Evolutionary conservation across 2,888 invertebrate genomes (phyloP).

Genomic region (Stenchaetothrips biformis): DNA sequence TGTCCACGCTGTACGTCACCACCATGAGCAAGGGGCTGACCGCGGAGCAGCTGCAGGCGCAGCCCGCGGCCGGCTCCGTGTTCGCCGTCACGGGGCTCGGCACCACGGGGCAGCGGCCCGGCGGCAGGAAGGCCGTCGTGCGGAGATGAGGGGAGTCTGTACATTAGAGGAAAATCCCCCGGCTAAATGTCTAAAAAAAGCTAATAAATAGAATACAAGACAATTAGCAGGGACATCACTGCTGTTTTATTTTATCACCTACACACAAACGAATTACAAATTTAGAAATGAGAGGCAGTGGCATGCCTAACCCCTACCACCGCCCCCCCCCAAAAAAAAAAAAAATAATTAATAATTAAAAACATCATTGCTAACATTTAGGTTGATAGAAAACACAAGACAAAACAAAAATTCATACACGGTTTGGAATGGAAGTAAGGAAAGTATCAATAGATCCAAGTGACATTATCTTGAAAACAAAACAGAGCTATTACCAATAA

Average conservation of each 20-base stretch:
- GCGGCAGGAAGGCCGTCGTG: slow-evolving; percentile 1
- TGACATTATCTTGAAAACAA: too few species aligned
- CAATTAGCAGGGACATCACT: background rate
- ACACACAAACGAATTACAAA: too few species aligned
- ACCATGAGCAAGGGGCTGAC: slow-evolving; percentile 50
- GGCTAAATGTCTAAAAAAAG: background rate
- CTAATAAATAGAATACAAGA: background rate
- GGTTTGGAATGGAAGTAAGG: too few species aligned
- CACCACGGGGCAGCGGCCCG: slow-evolving; percentile 43
- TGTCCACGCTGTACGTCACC: slow-evolving; percentile 63
- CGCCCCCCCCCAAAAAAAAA: too few species aligned
- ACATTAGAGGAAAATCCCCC: background rate
- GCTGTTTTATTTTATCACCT: too few species aligned
- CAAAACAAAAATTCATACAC: too few species aligned
- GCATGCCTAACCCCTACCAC: too few species aligned
- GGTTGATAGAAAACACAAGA: too few species aligned
- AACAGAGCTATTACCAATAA: background rate
- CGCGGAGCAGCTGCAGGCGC: slow-evolving; percentile 49
- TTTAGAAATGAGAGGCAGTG: too few species aligned
- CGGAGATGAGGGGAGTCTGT: background rate
- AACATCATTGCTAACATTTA: too few species aligned
- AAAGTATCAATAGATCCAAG: too few species aligned
- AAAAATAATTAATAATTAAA: too few species aligned
- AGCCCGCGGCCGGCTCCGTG: slow-evolving; percentile 49
- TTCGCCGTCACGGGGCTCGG: slow-evolving; percentile 47